A percentile compares a stretch with the other conserved stretches of the same genome.
phyloP scores from a whole-genome alignment of 2,797 vertebrate genomes.

The Leuciscus waleckii region DNA sequence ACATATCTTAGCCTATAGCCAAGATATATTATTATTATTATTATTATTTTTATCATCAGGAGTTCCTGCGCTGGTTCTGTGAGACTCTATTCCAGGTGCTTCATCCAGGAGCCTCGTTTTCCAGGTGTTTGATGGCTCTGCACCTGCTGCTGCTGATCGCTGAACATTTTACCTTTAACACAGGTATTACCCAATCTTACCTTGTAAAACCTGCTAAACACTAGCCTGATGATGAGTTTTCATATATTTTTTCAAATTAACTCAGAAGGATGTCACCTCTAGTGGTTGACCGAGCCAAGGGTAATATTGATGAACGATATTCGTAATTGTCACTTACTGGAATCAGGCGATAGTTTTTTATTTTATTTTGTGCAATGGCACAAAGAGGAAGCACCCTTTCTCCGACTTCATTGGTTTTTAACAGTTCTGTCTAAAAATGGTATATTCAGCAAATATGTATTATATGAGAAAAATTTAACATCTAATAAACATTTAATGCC shows the following conservation, averaged over 20 bases:
- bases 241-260: not conserved
- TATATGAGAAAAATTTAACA: too few relatives aligned
- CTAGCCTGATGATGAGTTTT: constrained; percentile 13
- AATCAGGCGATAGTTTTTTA: not conserved
- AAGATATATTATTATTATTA: too few relatives aligned
- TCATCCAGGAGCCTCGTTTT: constrained; percentile 90
- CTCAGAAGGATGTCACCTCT: not conserved
- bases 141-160: constrained; percentile 86
- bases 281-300: not conserved
- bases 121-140: constrained; percentile 88
- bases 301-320: not conserved
- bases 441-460: too few relatives aligned
- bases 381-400: too few relatives aligned
- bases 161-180: constrained; percentile 82
- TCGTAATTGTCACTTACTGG: not conserved
- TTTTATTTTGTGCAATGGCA: not conserved
- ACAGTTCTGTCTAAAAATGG: too few relatives aligned
- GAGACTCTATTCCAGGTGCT: constrained; percentile 84
- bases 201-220: not conserved
- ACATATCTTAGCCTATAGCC: not conserved
- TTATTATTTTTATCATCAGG: constrained; percentile 25
- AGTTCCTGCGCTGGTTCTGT: constrained; percentile 87
- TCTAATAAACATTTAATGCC: too few relatives aligned
- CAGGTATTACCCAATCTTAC: constrained; percentile 64
- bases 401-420: too few relatives aligned